Percentiles rank a stretch among this genome's conserved stretches.
Evolutionary conservation across 2,797 vertebrate species (phyloP).

Genomic region (Sebastes hubbsi): DNA sequence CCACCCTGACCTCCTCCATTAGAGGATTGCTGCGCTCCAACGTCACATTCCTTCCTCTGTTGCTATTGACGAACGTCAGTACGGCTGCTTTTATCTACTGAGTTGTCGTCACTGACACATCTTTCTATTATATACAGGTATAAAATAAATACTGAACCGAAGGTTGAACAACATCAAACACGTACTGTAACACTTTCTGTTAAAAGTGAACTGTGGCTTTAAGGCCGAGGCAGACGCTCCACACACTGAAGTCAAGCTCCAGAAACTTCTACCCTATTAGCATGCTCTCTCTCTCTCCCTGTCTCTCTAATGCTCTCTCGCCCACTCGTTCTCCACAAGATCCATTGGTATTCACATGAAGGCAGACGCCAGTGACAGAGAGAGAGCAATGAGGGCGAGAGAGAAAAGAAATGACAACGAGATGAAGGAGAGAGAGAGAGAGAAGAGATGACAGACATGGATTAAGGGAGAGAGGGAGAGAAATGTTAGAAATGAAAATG

Average conservation of each 20-base stretch:
- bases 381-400: conserved; percentile 2
- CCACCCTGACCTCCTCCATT: background rate
- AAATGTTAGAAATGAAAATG: background rate
- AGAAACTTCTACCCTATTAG: conserved; percentile 53
- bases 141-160: background rate
- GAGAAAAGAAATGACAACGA: conserved; percentile 3
- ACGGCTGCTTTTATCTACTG: no score
- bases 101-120: background rate
- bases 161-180: background rate
- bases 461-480: conserved; percentile 2
- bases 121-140: background rate
- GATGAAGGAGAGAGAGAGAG: conserved; percentile 16
- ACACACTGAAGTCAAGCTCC: conserved; percentile 32
- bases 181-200: background rate
- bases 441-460: background rate
- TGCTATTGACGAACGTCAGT: background rate
- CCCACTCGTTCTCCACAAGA: conserved; percentile 27
- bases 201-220: background rate
- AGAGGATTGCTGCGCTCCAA: background rate
- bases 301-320: conserved; percentile 7
- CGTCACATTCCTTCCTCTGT: background rate
- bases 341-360: conserved; percentile 67
- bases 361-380: conserved; percentile 39
- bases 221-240: conserved; percentile 9
- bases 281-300: conserved; percentile 23